Percentiles rank a stretch among this genome's conserved stretches.
These are phyloP conservation scores for Probosciger aterrimus DNA, from an alignment of 2,113 vertebrate genomes.

Conservation along the genomic window DNA sequence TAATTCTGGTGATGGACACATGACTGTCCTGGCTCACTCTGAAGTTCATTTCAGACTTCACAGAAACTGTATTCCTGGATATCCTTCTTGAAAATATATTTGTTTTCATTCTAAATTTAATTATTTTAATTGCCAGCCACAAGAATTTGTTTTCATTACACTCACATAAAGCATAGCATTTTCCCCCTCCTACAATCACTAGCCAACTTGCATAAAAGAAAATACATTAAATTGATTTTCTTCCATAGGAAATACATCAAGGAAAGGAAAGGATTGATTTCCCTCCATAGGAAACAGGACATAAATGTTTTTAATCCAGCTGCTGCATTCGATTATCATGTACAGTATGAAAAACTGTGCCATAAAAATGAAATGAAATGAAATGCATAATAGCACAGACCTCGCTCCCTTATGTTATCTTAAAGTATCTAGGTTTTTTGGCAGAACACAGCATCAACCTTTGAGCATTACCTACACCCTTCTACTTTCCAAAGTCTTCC, in stretches of 20 bases:
- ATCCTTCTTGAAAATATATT: not conserved
- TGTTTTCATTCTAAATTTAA: constrained; percentile 1
- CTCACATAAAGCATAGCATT: not conserved
- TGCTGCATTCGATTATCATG: constrained; percentile 15
- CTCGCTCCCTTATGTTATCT: not conserved
- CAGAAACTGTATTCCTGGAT: not conserved
- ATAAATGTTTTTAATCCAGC: constrained; percentile 45
- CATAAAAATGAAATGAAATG: constrained; percentile 49
- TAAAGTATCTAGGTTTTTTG: not conserved
- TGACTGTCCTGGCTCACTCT: not conserved
- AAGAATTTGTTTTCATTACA: constrained; percentile 10
- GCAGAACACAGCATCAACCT: not conserved
- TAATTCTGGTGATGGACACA: not conserved
- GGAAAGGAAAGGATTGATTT: constrained; percentile 42
- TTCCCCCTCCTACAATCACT: not conserved
- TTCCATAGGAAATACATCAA: constrained; percentile 46
- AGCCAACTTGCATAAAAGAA: constrained; percentile 6
- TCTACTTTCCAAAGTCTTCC: not conserved
- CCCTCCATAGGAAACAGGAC: constrained; percentile 20
- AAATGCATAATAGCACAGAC: constrained; percentile 14
- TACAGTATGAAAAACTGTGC: constrained; percentile 23
- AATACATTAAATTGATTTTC: constrained; percentile 33
- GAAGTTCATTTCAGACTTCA: not conserved
- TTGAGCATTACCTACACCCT: not conserved
- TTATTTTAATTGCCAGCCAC: constrained; percentile 36